Evolutionary conservation across 1,140 invertebrate species (phyloP).

Genomic region (Thalassaphorura encarpata): DNA sequence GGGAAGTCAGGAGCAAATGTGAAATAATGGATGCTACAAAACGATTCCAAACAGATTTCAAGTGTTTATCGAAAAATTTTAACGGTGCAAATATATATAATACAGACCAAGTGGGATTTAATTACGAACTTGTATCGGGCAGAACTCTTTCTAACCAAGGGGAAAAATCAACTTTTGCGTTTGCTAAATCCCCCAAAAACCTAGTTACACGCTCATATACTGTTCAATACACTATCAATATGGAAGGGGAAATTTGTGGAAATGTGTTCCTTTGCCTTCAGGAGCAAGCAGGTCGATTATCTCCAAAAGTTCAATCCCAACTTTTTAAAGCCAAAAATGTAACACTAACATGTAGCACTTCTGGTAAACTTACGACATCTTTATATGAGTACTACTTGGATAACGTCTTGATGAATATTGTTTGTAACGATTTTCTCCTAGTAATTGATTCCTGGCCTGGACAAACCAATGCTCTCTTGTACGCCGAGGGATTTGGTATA

Average conservation of each 20-base stretch:
- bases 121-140: slow-evolving; percentile 1
- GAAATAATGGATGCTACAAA: background rate
- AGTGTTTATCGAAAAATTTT: background rate
- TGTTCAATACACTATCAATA: slow-evolving; percentile 13
- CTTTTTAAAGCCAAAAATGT: slow-evolving; percentile 15
- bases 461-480: slow-evolving; percentile 11
- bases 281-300: slow-evolving; percentile 13
- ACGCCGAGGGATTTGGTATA: slow-evolving; percentile 2
- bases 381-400: slow-evolving; percentile 8
- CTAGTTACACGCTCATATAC: slow-evolving; percentile 21
- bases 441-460: slow-evolving; percentile 18
- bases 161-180: slow-evolving; percentile 10
- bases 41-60: slow-evolving; percentile 5
- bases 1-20: background rate
- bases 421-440: slow-evolving; percentile 12
- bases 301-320: slow-evolving; percentile 3
- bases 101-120: slow-evolving; percentile 20
- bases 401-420: background rate
- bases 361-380: slow-evolving; percentile 13
- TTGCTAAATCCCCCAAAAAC: slow-evolving; percentile 18
- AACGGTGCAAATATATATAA: background rate
- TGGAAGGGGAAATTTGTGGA: slow-evolving; percentile 8
- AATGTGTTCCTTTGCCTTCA: slow-evolving; percentile 20
- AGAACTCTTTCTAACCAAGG: slow-evolving; percentile 3
- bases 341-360: slow-evolving; percentile 8